Evolutionary conservation across 2,797 vertebrate genomes (phyloP).

Genomic region (Apodemus agrarius): DNA sequence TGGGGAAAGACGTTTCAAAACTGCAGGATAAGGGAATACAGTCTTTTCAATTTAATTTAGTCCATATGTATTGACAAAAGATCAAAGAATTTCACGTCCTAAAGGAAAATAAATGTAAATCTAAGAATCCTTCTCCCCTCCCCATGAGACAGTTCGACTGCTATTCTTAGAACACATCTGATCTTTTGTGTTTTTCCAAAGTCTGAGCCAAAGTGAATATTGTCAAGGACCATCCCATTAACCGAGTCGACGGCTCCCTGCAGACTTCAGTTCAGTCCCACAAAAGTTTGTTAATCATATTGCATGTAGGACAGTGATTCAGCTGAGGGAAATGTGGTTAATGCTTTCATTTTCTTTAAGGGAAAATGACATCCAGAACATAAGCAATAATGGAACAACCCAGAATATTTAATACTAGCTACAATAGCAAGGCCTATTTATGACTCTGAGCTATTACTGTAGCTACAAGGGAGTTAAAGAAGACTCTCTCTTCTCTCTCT

Average conservation of each 20-base stretch:
- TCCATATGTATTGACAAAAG: conserved; percentile 58
- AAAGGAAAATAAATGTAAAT: conserved; percentile 40
- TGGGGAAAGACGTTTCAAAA: conserved; percentile 35
- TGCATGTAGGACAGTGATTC: background rate
- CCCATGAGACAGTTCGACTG: background rate
- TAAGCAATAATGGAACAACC: background rate
- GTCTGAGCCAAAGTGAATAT: conserved; percentile 50
- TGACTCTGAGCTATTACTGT: background rate
- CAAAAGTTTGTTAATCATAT: background rate
- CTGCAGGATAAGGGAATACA: background rate
- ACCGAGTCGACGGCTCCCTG: background rate
- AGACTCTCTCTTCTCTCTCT: background rate
- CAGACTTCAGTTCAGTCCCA: background rate
- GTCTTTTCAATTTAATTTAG: conserved; percentile 53
- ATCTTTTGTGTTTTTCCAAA: conserved; percentile 27
- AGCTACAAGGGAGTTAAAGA: background rate
- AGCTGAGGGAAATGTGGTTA: background rate
- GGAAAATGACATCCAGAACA: background rate
- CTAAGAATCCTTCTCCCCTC: background rate
- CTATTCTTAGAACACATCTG: conserved; percentile 60
- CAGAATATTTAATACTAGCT: background rate
- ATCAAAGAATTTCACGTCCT: conserved; percentile 14
- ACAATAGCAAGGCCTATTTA: background rate
- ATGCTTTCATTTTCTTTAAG: conserved; percentile 20
- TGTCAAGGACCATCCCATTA: background rate